phyloP scores from a whole-genome alignment of 2,888 invertebrate genomes.

The Colletes collaris region DNA sequence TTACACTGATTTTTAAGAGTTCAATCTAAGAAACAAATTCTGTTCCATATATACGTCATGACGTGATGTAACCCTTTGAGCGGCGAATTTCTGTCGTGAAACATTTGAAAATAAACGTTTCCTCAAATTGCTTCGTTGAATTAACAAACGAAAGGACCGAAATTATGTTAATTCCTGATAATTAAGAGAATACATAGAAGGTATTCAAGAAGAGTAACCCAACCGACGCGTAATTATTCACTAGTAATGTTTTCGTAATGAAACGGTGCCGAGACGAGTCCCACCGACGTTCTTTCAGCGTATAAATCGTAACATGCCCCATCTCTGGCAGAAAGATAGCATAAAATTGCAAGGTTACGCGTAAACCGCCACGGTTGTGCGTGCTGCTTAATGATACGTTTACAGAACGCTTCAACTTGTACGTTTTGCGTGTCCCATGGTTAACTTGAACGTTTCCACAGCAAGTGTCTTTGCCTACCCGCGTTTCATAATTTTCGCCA shows the following conservation, averaged over 20 bases:
- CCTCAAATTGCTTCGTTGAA: conserved; percentile 10
- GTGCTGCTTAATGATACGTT: conserved; percentile 57
- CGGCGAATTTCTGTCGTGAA: not conserved
- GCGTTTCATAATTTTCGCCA: conserved; percentile 25
- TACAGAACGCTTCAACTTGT: conserved; percentile 61
- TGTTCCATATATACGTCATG: too few species aligned
- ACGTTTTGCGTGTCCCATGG: conserved; percentile 61
- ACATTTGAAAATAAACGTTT: conserved; percentile 17
- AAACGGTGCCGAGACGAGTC: conserved; percentile 5
- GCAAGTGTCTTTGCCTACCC: conserved; percentile 14
- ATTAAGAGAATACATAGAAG: not conserved
- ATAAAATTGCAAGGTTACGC: conserved; percentile 54
- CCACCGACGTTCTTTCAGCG: not conserved
- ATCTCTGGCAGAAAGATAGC: conserved; percentile 7
- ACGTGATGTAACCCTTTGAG: too few species aligned
- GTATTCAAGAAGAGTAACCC: conserved; percentile 1
- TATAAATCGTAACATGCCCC: conserved; percentile 32
- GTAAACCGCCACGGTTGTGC: conserved; percentile 22
- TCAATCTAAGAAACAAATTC: too few species aligned
- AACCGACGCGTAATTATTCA: conserved; percentile 17
- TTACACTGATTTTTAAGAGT: too few species aligned
- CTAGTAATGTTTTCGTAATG: conserved; percentile 17
- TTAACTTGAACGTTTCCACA: conserved; percentile 51
- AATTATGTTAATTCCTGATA: conserved; percentile 8
- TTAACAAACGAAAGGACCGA: conserved; percentile 2